Evolutionary conservation across 1,140 invertebrate genomes (phyloP).

Genomic region (Bombyx mori): ASM3026992v2 NC_085129.1:10377501-10378000

Average conservation of each 20-base stretch:
- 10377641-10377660: slow-evolving; percentile 59
- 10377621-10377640: slow-evolving; percentile 36
- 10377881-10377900: no score
- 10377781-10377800: slow-evolving; percentile 47
- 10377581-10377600: no score
- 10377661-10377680: slow-evolving; percentile 45
- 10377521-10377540: no score
- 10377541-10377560: no score
- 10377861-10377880: slow-evolving; percentile 38
- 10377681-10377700: slow-evolving; percentile 51
- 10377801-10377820: slow-evolving; percentile 46
- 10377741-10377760: slow-evolving; percentile 46
- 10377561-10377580: no score
- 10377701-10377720: slow-evolving; percentile 52
- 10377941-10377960: no score
- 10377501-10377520: no score
- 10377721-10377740: slow-evolving; percentile 41
- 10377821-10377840: slow-evolving; percentile 35
- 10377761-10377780: slow-evolving; percentile 54
- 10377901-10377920: no score
- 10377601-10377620: no score
- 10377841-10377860: slow-evolving; percentile 47
- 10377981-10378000: no score
- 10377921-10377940: no score
- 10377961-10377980: no score